Evolutionary conservation across 1,140 invertebrate species (phyloP), one percentile per base, ranked within the genome.

Genomic region (Brachionus manjavacas): DNA sequence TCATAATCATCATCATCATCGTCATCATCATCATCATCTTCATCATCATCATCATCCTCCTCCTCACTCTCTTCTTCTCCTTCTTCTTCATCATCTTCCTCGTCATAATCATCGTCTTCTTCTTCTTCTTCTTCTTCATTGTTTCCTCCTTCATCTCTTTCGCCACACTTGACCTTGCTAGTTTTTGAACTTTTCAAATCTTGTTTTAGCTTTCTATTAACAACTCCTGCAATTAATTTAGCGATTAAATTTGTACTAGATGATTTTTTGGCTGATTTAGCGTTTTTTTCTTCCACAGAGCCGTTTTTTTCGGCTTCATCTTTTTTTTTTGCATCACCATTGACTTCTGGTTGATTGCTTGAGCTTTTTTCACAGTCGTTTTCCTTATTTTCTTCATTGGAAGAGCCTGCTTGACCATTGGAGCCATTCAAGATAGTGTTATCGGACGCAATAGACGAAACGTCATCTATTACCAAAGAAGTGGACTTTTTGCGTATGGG

Each of bases 331-430:
- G 25, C 11, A 49, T 49, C 43, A 49, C 7, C n/a, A 28, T 52
- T 76, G 4, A 28, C 41, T 14, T 76, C 43, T 23, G 72, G 9
- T 41, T 72, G 68, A 20, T 72, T 72, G 16, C 25, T 20, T 1
- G 68, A 72, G 20, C 35, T 72, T 41, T 41, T 41, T 20, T 35
- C 76, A 28, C 52, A 28, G 39, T 68, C 79, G 4, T 81, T 81
- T 68, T 81, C 79, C 25, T 81, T 81, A 16, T 81, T 81, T 14
- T 81, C 79, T 60, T 81, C 79, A n/a, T 43, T 16, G 11, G 16
- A 35, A 7, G 76, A 55, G n/a, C 23, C 28, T 12, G 46, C 14
- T 52, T 55, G 76, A 11, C 20, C 43, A 80, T 23, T 81, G 9
- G 52, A 43, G 2, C 72, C 41, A 76, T 76, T 76, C 20, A 76